A percentile compares a stretch with the other conserved stretches of the same genome.
Evolutionary conservation across 2,888 invertebrate genomes (phyloP).

Genomic region (Brachyopa scutellaris): DNA sequence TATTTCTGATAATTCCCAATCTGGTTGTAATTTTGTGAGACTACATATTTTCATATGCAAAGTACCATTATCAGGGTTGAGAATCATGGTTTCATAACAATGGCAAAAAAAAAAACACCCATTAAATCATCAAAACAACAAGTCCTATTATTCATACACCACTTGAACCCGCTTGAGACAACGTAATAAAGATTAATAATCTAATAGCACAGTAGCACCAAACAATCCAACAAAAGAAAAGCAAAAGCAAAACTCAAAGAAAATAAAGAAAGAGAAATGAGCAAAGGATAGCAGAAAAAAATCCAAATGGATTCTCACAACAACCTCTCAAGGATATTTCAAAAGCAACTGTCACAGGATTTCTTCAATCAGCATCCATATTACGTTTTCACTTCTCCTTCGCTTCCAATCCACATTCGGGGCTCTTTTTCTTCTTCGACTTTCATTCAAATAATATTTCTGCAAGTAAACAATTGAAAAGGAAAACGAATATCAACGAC

Average conservation of each 20-base stretch:
- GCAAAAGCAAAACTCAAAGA: neutral
- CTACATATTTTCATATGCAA: neutral
- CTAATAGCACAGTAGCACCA: conserved; percentile 22
- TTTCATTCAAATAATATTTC: conserved; percentile 13
- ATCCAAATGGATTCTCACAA: conserved; percentile 25
- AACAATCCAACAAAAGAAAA: neutral
- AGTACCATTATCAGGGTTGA: neutral
- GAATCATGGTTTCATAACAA: neutral
- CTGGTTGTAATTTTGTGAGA: neutral
- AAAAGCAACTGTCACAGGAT: conserved; percentile 40
- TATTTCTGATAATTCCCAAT: neutral
- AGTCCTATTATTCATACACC: conserved; percentile 18
- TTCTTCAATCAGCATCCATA: conserved; percentile 36
- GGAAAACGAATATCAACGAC: neutral
- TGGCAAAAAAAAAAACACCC: neutral
- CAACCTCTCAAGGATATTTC: conserved; percentile 45
- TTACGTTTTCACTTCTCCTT: neutral
- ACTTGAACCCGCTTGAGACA: conserved; percentile 30
- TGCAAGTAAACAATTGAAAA: conserved; percentile 26
- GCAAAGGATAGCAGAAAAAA: too few relatives aligned
- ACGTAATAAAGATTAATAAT: conserved; percentile 31
- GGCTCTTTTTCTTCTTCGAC: neutral
- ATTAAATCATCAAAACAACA: conserved; percentile 6
- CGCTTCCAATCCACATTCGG: too few relatives aligned
- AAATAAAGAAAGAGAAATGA: neutral